Base-by-base conservation (phyloP, 2,797 vertebrate species). In the Sarcoramphus papa region DNA sequence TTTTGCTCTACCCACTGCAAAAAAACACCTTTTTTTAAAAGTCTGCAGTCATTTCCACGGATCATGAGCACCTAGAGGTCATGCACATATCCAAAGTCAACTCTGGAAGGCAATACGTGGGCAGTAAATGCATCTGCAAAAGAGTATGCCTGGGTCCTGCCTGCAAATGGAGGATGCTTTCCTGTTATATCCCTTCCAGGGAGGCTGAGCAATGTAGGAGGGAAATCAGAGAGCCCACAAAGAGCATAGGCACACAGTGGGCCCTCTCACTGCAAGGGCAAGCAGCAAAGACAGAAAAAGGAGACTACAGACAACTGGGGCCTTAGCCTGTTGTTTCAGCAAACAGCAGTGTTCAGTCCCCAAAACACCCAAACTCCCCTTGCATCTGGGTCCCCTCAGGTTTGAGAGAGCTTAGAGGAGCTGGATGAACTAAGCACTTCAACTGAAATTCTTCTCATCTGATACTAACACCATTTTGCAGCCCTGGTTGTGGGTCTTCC, bases 21-120 rank as follows among this genome's bases (percentile, higher is more conserved):
- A 76, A 75, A 59, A 1, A 0, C 12, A 0, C 2, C 3, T 16
- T 53, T 87, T 63, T 67, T 63, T 0, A n/a, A 33, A 72, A 81
- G 33, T 21, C 62, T 72, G 45, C 23, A 47, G 47, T 75, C 14
- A 59, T 48, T 81, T 56, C 45, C 45, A 65, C 37, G 33, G 70
- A 48, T 48, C 30, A 31, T 13, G 65, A 78, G 50, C 54, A 73
- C 7, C 9, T 45, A 68, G 45, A 83, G 16, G 65, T 72, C 74
- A 76, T 13, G 25, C 35, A 57, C 2, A 0, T 41, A 67, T 7
- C 21, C 15, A 4, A 12, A 85, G 20, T 14, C 3, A 5, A 16
- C 53, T 65, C 40, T 70, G 25, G 35, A 75, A 90, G 65, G 60
- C 33, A 81, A 47, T 17, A 70, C 21, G 25, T n/a, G 37, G 63